Conservation (phyloP, 2,797 vertebrate genomes). For the Squalus acanthias region DNA sequence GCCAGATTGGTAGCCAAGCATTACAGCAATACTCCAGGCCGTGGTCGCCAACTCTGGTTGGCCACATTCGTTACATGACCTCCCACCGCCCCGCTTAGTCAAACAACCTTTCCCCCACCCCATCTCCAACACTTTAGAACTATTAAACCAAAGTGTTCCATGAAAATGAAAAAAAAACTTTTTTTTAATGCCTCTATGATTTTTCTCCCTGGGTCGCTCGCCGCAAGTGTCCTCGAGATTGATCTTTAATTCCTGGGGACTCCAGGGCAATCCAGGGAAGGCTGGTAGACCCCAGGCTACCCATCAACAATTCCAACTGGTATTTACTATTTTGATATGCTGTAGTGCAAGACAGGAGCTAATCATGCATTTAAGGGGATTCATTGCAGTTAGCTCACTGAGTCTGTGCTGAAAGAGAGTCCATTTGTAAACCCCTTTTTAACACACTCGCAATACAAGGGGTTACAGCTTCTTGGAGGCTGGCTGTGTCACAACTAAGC, state of each 20-base stretch:
- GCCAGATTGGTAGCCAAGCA: background rate
- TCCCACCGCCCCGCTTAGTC: background rate
- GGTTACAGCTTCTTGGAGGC: background rate
- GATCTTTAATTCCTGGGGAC: background rate
- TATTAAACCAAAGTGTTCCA: background rate
- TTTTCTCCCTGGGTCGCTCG: too few species aligned
- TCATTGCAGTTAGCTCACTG: background rate
- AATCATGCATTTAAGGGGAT: background rate
- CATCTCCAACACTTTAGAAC: background rate
- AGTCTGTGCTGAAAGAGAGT: background rate
- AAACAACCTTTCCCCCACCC: background rate
- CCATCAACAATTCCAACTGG: background rate
- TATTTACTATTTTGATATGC: background rate
- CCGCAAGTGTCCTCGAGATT: too few species aligned
- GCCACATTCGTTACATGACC: background rate
- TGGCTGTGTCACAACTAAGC: too few species aligned
- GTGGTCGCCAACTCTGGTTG: background rate
- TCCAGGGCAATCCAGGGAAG: background rate
- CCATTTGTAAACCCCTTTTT: background rate
- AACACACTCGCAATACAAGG: background rate
- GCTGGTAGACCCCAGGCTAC: background rate
- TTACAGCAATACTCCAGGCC: too few species aligned
- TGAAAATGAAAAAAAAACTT: background rate
- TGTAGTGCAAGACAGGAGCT: background rate
- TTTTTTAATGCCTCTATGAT: background rate